Evolutionary conservation across 1,140 invertebrate species (phyloP).

Genomic region (Leptinotarsa defecta): DNA sequence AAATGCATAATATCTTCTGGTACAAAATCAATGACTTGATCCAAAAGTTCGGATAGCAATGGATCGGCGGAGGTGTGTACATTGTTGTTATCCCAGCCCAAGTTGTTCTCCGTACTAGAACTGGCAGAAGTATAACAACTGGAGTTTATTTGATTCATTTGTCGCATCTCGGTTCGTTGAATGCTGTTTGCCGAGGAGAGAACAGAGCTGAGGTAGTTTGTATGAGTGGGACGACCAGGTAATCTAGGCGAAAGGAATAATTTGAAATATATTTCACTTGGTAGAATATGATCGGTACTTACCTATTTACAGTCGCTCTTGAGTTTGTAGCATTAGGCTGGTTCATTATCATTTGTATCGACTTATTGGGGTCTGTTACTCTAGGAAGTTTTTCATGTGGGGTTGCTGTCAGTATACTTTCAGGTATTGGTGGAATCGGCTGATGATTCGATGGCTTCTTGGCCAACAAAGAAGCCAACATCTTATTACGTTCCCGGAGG

Average conservation of each 20-base stretch:
- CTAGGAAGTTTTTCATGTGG: slow-evolving; percentile 66
- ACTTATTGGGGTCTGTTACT: slow-evolving; percentile 50
- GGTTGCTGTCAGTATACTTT: slow-evolving; percentile 68
- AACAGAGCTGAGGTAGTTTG: slow-evolving; percentile 50
- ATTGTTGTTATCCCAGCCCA: slow-evolving; percentile 44
- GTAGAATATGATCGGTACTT: slow-evolving; percentile 24
- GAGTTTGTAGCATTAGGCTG: slow-evolving; percentile 42
- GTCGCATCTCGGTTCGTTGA: slow-evolving; percentile 38
- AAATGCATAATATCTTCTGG: slow-evolving; percentile 64
- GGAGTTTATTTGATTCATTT: slow-evolving; percentile 40
- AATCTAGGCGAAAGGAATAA: slow-evolving; percentile 35
- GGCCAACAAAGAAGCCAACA: slow-evolving; percentile 81
- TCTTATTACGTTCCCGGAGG: slow-evolving; percentile 82
- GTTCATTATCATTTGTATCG: slow-evolving; percentile 54
- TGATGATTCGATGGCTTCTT: slow-evolving; percentile 76
- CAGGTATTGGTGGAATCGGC: slow-evolving; percentile 67
- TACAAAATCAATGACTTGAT: slow-evolving; percentile 81
- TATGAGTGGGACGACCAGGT: slow-evolving; percentile 34
- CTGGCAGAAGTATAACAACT: slow-evolving; percentile 37
- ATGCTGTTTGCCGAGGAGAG: slow-evolving; percentile 40
- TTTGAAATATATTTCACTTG: neutral
- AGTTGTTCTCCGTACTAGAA: slow-evolving; percentile 42
- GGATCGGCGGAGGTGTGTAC: slow-evolving; percentile 67
- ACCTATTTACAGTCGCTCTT: slow-evolving; percentile 44
- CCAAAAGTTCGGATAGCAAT: slow-evolving; percentile 77